Evolutionary conservation across 2,888 invertebrate genomes (phyloP).

Genomic region (Ormyrus labotus): DNA sequence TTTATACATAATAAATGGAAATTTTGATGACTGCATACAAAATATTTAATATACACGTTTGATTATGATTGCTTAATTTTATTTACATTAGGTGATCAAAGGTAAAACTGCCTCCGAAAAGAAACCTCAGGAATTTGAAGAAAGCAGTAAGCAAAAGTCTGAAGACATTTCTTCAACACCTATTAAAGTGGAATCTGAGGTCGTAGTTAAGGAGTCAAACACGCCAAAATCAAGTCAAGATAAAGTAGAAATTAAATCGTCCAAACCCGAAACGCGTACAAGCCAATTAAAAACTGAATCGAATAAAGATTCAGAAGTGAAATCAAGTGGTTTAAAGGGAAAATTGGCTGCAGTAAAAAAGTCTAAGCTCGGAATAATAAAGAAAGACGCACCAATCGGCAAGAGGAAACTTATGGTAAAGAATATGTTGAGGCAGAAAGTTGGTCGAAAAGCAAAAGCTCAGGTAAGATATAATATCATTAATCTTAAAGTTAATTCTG

Average conservation of each 20-base stretch:
- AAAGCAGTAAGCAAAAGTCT: not conserved
- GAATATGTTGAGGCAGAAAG: slow-evolving; percentile 57
- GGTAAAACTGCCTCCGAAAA: slow-evolving; percentile 9
- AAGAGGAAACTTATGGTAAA: slow-evolving; percentile 57
- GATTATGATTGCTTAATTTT: not conserved
- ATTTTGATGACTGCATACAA: not conserved
- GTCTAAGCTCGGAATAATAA: slow-evolving; percentile 58
- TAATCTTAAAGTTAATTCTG: no score
- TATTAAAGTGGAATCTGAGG: not conserved
- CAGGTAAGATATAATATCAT: slow-evolving; percentile 18
- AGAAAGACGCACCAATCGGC: slow-evolving; percentile 58
- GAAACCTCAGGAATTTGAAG: slow-evolving; percentile 24
- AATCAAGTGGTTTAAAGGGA: slow-evolving; percentile 36
- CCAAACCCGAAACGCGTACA: slow-evolving; percentile 11
- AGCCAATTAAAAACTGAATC: not conserved
- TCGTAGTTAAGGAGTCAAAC: not conserved
- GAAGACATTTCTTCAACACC: not conserved
- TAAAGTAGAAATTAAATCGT: slow-evolving; percentile 2
- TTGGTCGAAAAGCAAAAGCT: slow-evolving; percentile 45
- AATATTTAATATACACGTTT: not conserved
- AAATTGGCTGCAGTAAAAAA: slow-evolving; percentile 56
- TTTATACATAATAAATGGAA: not conserved
- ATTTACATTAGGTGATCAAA: slow-evolving; percentile 35
- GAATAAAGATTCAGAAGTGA: slow-evolving; percentile 14
- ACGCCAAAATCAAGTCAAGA: slow-evolving; percentile 22